Evolutionary conservation across 1,140 invertebrate species (phyloP).

Genomic region (Halyomorpha halys): DNA sequence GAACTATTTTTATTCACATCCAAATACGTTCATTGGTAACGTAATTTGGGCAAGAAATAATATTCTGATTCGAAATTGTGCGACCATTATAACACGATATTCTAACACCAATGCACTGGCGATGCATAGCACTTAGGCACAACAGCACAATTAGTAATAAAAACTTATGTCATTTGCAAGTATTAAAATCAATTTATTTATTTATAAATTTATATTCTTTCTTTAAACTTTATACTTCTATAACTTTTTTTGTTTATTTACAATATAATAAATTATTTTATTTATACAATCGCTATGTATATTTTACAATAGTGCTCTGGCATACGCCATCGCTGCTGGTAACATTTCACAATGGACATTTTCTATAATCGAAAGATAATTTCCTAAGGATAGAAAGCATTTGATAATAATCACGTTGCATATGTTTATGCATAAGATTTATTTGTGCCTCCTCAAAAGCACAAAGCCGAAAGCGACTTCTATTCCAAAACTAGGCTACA

Average conservation of each 20-base stretch:
- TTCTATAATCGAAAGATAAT: neutral
- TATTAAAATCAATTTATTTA: slow-evolving; percentile 6
- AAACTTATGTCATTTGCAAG: slow-evolving; percentile 1
- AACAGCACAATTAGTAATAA: slow-evolving; percentile 12
- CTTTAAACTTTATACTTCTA: slow-evolving; percentile 6
- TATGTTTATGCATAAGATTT: neutral
- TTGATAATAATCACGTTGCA: slow-evolving; percentile 8
- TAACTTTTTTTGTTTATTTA: slow-evolving; percentile 4
- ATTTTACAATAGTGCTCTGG: slow-evolving; percentile 4
- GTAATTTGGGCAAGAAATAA: too few relatives aligned
- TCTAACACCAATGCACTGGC: slow-evolving; percentile 1
- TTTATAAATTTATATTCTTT: slow-evolving; percentile 14
- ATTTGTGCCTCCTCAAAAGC: too few relatives aligned
- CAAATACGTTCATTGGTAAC: too few relatives aligned
- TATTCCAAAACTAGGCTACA: too few relatives aligned
- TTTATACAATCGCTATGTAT: neutral
- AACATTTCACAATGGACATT: slow-evolving; percentile 14
- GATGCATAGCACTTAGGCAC: slow-evolving; percentile 11
- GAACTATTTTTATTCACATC: too few relatives aligned
- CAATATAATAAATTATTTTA: neutral
- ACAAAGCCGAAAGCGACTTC: too few relatives aligned
- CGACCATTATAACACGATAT: too few relatives aligned
- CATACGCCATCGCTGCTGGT: neutral
- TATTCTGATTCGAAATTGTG: too few relatives aligned
- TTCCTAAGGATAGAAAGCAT: slow-evolving; percentile 13